Evolutionary conservation across 2,113 vertebrate genomes (phyloP).

Genomic region (Hoplias malabaricus): DNA sequence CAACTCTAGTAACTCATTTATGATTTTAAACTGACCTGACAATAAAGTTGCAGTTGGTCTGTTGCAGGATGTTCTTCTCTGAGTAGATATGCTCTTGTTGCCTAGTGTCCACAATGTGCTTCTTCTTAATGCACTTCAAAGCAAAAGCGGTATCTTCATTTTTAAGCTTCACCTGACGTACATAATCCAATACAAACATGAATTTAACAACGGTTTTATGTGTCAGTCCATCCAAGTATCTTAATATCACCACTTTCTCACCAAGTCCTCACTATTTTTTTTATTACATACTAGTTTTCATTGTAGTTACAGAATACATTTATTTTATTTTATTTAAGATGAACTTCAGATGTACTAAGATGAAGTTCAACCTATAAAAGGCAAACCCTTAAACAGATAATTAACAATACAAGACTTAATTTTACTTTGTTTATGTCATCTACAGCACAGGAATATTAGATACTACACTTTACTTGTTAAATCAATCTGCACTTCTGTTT

Average conservation of each 20-base stretch:
- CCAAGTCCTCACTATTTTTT: neutral
- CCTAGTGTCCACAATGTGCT: constrained; percentile 87
- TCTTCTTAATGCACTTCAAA: constrained; percentile 93
- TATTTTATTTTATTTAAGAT: no score
- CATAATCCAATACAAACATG: neutral
- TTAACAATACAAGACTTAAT: no score
- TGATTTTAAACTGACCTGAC: constrained; percentile 84
- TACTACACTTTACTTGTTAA: no score
- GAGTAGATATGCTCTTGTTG: constrained; percentile 93
- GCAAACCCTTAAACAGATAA: no score
- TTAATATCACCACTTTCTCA: neutral
- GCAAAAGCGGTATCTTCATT: constrained; percentile 86
- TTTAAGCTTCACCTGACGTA: constrained; percentile 85
- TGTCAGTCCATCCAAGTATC: neutral
- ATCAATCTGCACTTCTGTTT: no score
- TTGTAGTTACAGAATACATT: neutral
- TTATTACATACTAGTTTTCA: neutral
- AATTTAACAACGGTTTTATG: neutral
- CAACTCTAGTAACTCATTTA: no score
- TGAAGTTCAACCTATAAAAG: neutral
- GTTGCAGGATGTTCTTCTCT: constrained; percentile 87
- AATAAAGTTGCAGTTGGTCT: constrained; percentile 83
- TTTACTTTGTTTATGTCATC: no score
- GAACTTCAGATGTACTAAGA: no score
- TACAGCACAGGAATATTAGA: no score